Percentiles rank a stretch among this genome's conserved stretches.
Conservation (phyloP, 2,113 vertebrate genomes). For the Erpornis zantholeuca region DNA sequence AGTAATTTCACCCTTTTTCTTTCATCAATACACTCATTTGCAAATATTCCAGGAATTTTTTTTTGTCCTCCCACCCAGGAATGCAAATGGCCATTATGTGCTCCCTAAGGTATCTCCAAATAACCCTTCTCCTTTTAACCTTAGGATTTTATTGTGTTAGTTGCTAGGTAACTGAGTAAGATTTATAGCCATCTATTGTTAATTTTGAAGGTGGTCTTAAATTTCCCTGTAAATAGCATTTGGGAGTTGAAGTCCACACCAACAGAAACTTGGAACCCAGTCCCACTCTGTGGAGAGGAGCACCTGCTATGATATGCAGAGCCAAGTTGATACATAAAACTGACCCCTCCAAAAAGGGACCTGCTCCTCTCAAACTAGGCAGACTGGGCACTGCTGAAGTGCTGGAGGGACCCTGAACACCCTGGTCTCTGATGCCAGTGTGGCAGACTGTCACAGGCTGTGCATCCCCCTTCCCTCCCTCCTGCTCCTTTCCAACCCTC, state of each 20-base stretch:
- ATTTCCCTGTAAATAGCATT: constrained; percentile 66
- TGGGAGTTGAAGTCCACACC: constrained; percentile 56
- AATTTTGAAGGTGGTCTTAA: constrained; percentile 71
- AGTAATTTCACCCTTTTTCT: constrained; percentile 38
- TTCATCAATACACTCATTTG: constrained; percentile 38
- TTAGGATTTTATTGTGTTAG: constrained; percentile 71
- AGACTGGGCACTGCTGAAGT: neutral
- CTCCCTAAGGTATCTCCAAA: constrained; percentile 66
- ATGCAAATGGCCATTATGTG: constrained; percentile 50
- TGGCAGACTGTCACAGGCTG: neutral
- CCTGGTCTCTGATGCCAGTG: neutral
- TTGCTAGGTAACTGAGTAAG: constrained; percentile 81
- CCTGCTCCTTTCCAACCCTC: neutral
- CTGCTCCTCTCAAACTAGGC: neutral
- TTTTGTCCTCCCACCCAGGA: constrained; percentile 25
- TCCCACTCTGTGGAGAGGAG: neutral
- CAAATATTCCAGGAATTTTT: constrained; percentile 39
- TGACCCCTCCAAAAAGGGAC: neutral
- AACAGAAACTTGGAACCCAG: constrained; percentile 45
- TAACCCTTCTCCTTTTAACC: constrained; percentile 68
- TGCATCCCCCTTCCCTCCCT: neutral
- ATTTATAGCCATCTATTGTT: constrained; percentile 80
- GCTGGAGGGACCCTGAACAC: neutral
- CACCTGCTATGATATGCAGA: neutral
- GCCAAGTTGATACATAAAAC: neutral